A percentile compares a stretch with the other conserved stretches of the same genome.
phyloP scores from a whole-genome alignment of 2,113 vertebrate genomes.

The Plotosus lineatus region DNA sequence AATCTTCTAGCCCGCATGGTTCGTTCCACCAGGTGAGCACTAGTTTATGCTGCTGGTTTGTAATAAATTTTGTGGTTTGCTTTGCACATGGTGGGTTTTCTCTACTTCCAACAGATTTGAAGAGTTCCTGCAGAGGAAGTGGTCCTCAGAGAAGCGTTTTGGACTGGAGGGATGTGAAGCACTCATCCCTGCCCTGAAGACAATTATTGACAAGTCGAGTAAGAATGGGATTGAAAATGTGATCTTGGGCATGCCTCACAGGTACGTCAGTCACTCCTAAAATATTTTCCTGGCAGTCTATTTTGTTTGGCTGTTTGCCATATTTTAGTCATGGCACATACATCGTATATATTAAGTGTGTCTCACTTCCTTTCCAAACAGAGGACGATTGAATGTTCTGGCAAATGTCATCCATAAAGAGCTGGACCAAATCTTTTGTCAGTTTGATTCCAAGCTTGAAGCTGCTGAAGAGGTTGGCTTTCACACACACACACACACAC shows the following conservation, averaged over 20 bases:
- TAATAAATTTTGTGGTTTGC: background rate
- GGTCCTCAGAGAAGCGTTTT: conserved; percentile 97
- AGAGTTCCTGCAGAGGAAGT: conserved; percentile 97
- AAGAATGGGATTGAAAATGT: conserved; percentile 91
- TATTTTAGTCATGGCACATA: background rate
- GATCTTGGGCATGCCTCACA: conserved; percentile 99
- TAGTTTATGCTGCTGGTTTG: background rate
- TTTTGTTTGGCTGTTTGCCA: background rate
- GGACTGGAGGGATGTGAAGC: conserved; percentile 95
- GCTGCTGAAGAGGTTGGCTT: conserved; percentile 88
- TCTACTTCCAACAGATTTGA: conserved; percentile 80
- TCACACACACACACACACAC: no score
- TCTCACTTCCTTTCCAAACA: conserved; percentile 54
- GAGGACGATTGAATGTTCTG: conserved; percentile 93
- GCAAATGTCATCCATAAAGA: conserved; percentile 97
- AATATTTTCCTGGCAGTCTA: background rate
- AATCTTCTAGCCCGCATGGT: conserved; percentile 91
- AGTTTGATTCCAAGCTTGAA: conserved; percentile 97
- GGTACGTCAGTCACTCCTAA: conserved; percentile 67
- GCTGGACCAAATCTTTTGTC: conserved; percentile 97
- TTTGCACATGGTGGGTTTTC: background rate
- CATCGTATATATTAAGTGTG: background rate
- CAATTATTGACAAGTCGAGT: conserved; percentile 95
- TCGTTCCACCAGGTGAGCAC: conserved; percentile 89
- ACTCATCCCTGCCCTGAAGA: conserved; percentile 93